Evolutionary conservation across 2,113 vertebrate species (phyloP), one percentile per base, ranked within the genome.

Genomic region (Zootoca vivipara): DNA sequence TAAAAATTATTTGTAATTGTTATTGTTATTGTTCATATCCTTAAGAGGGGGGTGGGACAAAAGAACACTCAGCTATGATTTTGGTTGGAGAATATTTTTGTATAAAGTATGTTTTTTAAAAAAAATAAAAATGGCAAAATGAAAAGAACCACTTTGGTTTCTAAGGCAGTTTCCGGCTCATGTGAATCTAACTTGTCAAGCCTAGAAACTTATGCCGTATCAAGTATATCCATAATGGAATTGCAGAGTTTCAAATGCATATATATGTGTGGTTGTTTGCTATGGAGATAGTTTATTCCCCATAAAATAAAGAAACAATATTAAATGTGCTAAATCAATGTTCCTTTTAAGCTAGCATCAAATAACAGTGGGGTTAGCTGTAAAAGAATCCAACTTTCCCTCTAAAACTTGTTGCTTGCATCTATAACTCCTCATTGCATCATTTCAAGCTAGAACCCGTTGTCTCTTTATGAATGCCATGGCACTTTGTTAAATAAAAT

Each of bases 281-380:
- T 89, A 38, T 89, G 92, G 94, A 93, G 94, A 92, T 94, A 93
- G 91, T 87, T 90, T 89, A 85, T 92, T 95, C 90, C 93, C 92
- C 93, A 93, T 93, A 93, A 96, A 94, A 94, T 91, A 92, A 90
- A 94, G 91, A 92, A 96, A 94, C 84, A 92, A 92, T 0, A 1
- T 93, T 93, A 93, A 94, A 95, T 90, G 93, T 94, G 93, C 93
- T 92, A 95, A 90, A 94, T 94, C 92, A 92, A 94, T 95, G 95
- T 92, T 93, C 88, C 91, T 58, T 83, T 91, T 89, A 92, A 94
- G 91, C 89, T 81, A 93, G 89, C 78, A 94, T 94, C 91, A 94
- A 93, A 94, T 92, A 93, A 74, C 83, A 89, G 92, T 28, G 56
- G 88, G 86, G 87, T 92, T 91, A 85, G 65, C 90, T 20, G 24